These are phyloP conservation scores for Monarcha castaneiventris DNA, from an alignment of 2,113 vertebrate genomes.

Conservation along the genomic window DNA sequence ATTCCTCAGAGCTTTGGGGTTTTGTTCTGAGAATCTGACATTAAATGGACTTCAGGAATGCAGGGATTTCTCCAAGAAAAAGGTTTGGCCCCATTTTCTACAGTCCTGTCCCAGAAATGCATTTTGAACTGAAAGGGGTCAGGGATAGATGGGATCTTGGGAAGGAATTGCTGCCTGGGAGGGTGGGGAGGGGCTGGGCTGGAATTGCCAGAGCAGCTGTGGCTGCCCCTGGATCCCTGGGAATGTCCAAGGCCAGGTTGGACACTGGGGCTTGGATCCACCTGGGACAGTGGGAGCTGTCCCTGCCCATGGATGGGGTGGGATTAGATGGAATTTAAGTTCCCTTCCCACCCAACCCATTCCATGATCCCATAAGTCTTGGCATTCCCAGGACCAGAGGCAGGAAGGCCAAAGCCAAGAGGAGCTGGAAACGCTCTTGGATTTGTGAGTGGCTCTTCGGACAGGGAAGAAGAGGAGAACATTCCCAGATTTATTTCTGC, in stretches of 20 bases:
- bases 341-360: background rate
- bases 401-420: background rate
- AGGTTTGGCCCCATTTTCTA: background rate
- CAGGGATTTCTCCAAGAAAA: background rate
- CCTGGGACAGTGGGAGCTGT: accelerated
- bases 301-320: background rate
- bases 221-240: background rate
- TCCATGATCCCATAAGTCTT: accelerated
- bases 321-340: accelerated
- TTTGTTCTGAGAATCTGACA: background rate
- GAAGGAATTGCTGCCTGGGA: background rate
- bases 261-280: accelerated
- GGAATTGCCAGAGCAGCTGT: background rate
- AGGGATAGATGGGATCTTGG: background rate
- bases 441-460: background rate
- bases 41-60: background rate
- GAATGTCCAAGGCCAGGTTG: accelerated
- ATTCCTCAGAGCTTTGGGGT: background rate
- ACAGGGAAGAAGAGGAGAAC: background rate
- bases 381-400: background rate
- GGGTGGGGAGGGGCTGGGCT: background rate
- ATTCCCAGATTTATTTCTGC: constrained; percentile 14
- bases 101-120: background rate
- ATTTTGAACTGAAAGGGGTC: background rate
- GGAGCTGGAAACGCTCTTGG: background rate